Percentiles rank a stretch among this genome's conserved stretches.
Evolutionary conservation across 2,797 vertebrate genomes (phyloP).

Genomic region (Scolopax rusticola): DNA sequence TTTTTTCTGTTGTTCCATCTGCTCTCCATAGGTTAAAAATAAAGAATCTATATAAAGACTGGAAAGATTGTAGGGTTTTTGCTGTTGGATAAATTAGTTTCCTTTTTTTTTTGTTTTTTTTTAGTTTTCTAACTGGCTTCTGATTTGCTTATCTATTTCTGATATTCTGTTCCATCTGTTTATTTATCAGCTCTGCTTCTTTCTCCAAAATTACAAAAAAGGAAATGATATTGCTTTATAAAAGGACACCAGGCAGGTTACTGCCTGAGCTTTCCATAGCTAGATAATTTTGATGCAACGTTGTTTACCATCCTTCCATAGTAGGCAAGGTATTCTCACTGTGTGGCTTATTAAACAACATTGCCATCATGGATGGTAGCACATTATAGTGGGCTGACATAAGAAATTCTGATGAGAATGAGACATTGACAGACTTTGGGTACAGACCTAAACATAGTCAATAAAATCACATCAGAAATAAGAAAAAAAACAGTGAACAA

Average conservation of each 20-base stretch:
- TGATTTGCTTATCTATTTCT: constrained; percentile 21
- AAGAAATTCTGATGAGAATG: constrained; percentile 6
- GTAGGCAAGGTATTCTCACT: neutral
- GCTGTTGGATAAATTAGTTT: neutral
- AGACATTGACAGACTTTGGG: neutral
- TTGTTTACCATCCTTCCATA: constrained; percentile 5
- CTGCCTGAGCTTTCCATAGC: neutral
- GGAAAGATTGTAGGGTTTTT: neutral
- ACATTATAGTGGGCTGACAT: neutral
- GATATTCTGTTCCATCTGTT: neutral
- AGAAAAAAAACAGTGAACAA: neutral
- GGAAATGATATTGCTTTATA: neutral
- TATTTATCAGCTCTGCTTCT: neutral
- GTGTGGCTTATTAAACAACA: constrained; percentile 18
- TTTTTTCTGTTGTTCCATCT: neutral
- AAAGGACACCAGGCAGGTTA: neutral
- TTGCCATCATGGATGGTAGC: neutral
- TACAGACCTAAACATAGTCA: neutral
- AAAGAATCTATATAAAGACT: neutral
- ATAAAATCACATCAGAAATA: neutral
- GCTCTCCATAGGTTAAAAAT: constrained; percentile 36
- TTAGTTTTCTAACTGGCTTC: neutral
- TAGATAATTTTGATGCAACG: neutral
- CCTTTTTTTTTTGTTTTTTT: neutral
- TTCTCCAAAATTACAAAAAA: neutral